These are phyloP conservation scores for Drosophila ezoana DNA, from an alignment of 2,888 invertebrate genomes.

Conservation along the genomic window DNA sequence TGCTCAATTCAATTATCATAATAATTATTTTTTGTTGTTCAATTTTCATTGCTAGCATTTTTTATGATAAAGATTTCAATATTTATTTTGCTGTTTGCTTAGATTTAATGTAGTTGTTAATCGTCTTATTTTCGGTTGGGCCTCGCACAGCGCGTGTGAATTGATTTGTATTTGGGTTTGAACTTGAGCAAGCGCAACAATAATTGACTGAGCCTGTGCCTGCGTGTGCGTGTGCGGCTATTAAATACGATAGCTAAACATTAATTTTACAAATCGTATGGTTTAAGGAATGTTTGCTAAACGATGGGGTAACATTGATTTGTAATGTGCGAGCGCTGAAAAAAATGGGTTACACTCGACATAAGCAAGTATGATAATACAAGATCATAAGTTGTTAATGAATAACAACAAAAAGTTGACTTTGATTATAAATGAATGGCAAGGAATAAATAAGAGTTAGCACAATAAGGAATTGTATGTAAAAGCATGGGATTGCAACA, in stretches of 20 bases:
- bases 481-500: no score
- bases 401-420: no score
- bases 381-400: no score
- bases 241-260: constrained; percentile 29
- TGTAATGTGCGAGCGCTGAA: constrained; percentile 13
- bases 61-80: constrained; percentile 26
- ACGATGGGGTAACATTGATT: constrained; percentile 35
- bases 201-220: constrained; percentile 15
- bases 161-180: constrained; percentile 54
- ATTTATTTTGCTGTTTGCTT: constrained; percentile 46
- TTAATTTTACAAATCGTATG: constrained; percentile 32
- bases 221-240: constrained; percentile 8
- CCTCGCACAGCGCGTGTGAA: constrained; percentile 20
- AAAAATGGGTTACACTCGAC: background rate
- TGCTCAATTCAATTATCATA: constrained; percentile 52
- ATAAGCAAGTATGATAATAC: background rate
- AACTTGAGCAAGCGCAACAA: constrained; percentile 20
- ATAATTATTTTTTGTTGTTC: constrained; percentile 39
- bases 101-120: constrained; percentile 53
- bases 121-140: constrained; percentile 34
- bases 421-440: no score
- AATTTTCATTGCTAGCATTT: constrained; percentile 39
- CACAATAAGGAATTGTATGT: no score
- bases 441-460: no score
- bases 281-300: constrained; percentile 15